Percentiles rank a stretch among this genome's conserved stretches.
phyloP scores from a whole-genome alignment of 2,797 vertebrate genomes.

The Lates japonicus region DNA sequence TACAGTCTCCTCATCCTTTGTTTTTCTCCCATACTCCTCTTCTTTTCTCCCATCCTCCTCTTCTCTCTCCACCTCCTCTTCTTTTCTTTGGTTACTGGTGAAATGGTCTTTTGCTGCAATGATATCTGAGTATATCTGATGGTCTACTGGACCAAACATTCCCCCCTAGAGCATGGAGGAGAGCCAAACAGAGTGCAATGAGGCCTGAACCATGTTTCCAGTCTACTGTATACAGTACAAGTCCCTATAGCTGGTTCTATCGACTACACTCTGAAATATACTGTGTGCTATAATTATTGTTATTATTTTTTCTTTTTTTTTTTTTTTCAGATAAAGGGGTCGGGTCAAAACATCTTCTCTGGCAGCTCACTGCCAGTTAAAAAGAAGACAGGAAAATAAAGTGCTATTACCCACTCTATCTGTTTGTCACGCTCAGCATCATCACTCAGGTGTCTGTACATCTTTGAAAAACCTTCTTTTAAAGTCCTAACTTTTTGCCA shows the following conservation, averaged over 20 bases:
- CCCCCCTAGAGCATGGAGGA: conserved; percentile 5
- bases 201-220: conserved; percentile 33
- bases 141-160: conserved; percentile 39
- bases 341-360: background rate
- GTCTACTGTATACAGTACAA: conserved; percentile 8
- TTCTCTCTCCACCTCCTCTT: background rate
- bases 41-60: background rate
- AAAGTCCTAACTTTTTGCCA: conserved; percentile 4
- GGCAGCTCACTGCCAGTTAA: conserved; percentile 3
- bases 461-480: conserved; percentile 28
- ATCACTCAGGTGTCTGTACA: conserved; percentile 7
- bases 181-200: conserved; percentile 24
- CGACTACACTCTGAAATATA: background rate
- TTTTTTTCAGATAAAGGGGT: background rate
- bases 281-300: background rate
- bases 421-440: conserved; percentile 5
- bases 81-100: conserved; percentile 29
- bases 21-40: conserved; percentile 1
- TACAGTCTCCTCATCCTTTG: conserved; percentile 20
- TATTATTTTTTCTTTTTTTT: no score
- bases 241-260: conserved; percentile 16
- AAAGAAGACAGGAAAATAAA: conserved; percentile 30
- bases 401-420: background rate
- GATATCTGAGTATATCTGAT: conserved; percentile 23
- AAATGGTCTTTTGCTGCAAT: conserved; percentile 60